phyloP scores from a whole-genome alignment of 2,113 vertebrate species.

The Poecile atricapillus region DNA sequence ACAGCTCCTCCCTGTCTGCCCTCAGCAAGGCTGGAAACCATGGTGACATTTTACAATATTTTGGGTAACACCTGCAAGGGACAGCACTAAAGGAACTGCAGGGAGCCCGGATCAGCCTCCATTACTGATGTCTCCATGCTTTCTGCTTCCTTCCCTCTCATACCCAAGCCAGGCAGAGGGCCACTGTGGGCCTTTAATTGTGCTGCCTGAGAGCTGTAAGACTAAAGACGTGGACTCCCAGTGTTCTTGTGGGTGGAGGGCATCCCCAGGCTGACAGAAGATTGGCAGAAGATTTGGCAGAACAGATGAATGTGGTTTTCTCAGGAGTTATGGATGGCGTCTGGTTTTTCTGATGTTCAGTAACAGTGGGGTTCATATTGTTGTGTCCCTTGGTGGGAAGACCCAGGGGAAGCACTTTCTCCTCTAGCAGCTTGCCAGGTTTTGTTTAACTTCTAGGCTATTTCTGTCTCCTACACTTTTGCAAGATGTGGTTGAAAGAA shows the following conservation, averaged over 20 bases:
- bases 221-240: not conserved
- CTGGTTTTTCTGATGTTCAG: not conserved
- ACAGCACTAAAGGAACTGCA: not conserved
- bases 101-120: not conserved
- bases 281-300: not conserved
- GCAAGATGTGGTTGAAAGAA: not conserved
- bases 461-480: not conserved
- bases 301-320: not conserved
- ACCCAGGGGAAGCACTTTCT: not conserved
- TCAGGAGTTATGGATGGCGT: not conserved
- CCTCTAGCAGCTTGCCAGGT: not conserved
- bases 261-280: not conserved
- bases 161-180: not conserved
- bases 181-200: not conserved
- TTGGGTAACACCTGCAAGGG: not conserved
- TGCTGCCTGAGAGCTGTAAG: not conserved
- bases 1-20: not conserved
- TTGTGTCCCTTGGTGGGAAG: not conserved
- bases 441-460: not conserved
- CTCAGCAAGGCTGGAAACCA: accelerated
- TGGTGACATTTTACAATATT: not conserved
- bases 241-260: not conserved
- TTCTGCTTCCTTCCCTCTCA: not conserved
- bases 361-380: not conserved
- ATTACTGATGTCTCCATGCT: not conserved